A percentile compares a stretch with the other conserved stretches of the same genome.
Conservation (phyloP, 1,140 invertebrate genomes). For the Bombyx mori region ASM3026992v2 NC_085121.1:10580001-10580500, state of each 20-base stretch:
- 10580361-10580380: slow-evolving; percentile 19
- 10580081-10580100: no score
- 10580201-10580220: no score
- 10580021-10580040: slow-evolving; percentile 15
- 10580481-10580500: slow-evolving; percentile 8
- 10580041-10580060: slow-evolving; percentile 1
- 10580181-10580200: no score
- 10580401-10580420: slow-evolving; percentile 49
- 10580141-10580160: no score
- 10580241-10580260: no score
- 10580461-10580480: slow-evolving; percentile 25
- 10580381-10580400: slow-evolving; percentile 32
- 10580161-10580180: no score
- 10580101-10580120: no score
- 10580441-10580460: slow-evolving; percentile 50
- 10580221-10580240: no score
- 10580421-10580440: slow-evolving; percentile 56
- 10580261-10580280: not conserved
- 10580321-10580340: slow-evolving; percentile 11
- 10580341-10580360: slow-evolving; percentile 48
- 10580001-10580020: slow-evolving; percentile 37
- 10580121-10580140: no score
- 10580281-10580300: not conserved
- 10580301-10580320: slow-evolving; percentile 4
- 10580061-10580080: not conserved